phyloP scores from a whole-genome alignment of 2,797 vertebrate genomes.

The Chrosomus eos region DNA sequence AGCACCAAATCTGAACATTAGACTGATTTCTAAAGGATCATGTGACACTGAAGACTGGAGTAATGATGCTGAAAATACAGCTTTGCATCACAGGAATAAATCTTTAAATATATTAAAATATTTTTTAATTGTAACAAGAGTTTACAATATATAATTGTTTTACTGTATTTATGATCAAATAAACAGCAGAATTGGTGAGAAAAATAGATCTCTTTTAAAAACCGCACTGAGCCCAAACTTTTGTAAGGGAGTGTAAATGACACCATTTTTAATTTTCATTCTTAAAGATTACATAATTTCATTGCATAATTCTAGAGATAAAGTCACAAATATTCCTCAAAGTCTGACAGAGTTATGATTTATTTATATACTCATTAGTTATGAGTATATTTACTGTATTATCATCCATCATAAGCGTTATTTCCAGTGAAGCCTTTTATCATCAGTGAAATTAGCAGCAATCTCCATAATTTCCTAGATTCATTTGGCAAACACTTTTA shows the following conservation, averaged over 20 bases:
- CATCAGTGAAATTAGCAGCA: not conserved
- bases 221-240: not conserved
- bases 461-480: not conserved
- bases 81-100: not conserved
- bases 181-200: not conserved
- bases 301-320: not conserved
- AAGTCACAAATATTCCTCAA: not conserved
- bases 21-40: not conserved
- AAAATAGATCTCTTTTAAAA: not conserved
- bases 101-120: not conserved
- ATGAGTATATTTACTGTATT: not conserved
- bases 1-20: not conserved
- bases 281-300: not conserved
- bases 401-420: not conserved
- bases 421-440: not conserved
- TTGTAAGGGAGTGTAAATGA: not conserved
- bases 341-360: not conserved
- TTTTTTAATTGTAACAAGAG: not conserved
- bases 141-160: not conserved
- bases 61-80: conserved; percentile 1
- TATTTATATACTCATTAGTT: too few species aligned
- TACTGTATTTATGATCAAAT: not conserved
- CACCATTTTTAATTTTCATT: not conserved
- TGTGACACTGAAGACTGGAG: not conserved
- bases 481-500: not conserved